A percentile compares a stretch with the other conserved stretches of the same genome.
Conservation (phyloP, 2,113 vertebrate genomes). For the Syngnathus scovelli region DNA sequence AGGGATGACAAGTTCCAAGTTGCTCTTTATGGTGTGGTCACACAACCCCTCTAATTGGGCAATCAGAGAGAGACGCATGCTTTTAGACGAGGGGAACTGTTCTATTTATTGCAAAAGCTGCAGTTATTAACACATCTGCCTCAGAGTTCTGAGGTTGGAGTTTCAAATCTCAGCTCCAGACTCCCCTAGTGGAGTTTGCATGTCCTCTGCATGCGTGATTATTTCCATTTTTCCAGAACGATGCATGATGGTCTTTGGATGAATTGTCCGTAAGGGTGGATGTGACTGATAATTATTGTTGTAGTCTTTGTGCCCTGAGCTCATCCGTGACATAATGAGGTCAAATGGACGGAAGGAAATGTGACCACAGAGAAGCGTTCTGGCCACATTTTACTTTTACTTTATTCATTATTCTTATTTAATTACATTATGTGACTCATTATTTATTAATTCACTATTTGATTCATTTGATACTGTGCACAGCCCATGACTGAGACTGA, state of each 20-base stretch:
- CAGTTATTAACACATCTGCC: not conserved
- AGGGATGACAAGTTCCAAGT: constrained; percentile 55
- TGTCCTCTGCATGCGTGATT: not conserved
- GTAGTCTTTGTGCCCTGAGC: not conserved
- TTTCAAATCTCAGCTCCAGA: not conserved
- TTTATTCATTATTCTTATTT: too few species aligned
- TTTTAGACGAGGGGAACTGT: not conserved
- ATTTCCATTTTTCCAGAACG: not conserved
- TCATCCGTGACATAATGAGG: too few species aligned
- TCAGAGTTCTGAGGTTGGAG: not conserved
- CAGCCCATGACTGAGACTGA: too few species aligned
- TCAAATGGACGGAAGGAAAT: too few species aligned
- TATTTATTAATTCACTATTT: too few species aligned
- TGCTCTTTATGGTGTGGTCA: constrained; percentile 47
- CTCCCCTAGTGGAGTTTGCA: not conserved
- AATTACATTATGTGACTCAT: too few species aligned
- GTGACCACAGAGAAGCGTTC: too few species aligned
- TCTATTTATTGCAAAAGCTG: not conserved
- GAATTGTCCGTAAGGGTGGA: not conserved
- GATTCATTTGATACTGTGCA: too few species aligned
- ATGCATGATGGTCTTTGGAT: not conserved
- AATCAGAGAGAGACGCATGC: constrained; percentile 26
- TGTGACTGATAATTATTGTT: not conserved
- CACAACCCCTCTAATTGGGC: constrained; percentile 36
- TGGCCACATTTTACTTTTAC: too few species aligned